phyloP scores from a whole-genome alignment of 2,888 invertebrate genomes.

The Sarcophaga caerulescens region DNA sequence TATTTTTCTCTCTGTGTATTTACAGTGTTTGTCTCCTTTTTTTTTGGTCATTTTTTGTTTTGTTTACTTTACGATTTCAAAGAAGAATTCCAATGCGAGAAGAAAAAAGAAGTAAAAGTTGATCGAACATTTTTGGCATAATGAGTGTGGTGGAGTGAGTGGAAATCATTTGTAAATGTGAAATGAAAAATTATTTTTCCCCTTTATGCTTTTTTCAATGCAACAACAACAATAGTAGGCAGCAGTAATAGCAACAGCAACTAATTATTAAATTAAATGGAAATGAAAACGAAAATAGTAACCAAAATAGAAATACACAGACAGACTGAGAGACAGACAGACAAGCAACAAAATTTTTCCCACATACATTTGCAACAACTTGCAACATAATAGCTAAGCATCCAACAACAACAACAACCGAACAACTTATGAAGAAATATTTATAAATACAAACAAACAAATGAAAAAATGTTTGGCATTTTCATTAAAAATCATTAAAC shows the following conservation, averaged over 20 bases:
- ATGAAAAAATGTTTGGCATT: constrained; percentile 29
- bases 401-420: not conserved
- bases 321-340: not conserved
- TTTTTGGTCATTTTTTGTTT: not conserved
- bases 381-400: constrained; percentile 34
- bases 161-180: constrained; percentile 52
- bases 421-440: not conserved
- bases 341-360: constrained; percentile 53
- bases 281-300: constrained; percentile 16
- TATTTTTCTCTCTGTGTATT: constrained; percentile 30
- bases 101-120: constrained; percentile 68
- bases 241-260: not conserved
- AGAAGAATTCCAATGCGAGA: constrained; percentile 39
- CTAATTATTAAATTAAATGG: constrained; percentile 58
- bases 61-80: constrained; percentile 44
- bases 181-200: constrained; percentile 49
- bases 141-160: constrained; percentile 62
- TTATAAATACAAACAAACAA: constrained; percentile 1
- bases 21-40: not conserved
- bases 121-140: constrained; percentile 69
- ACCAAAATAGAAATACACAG: not conserved
- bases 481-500: constrained; percentile 53
- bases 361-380: constrained; percentile 61
- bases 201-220: not conserved
- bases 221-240: constrained; percentile 26